Percentiles rank a stretch among this genome's conserved stretches.
Conservation (phyloP, 2,797 vertebrate genomes). For the Luscinia luscinia region DNA sequence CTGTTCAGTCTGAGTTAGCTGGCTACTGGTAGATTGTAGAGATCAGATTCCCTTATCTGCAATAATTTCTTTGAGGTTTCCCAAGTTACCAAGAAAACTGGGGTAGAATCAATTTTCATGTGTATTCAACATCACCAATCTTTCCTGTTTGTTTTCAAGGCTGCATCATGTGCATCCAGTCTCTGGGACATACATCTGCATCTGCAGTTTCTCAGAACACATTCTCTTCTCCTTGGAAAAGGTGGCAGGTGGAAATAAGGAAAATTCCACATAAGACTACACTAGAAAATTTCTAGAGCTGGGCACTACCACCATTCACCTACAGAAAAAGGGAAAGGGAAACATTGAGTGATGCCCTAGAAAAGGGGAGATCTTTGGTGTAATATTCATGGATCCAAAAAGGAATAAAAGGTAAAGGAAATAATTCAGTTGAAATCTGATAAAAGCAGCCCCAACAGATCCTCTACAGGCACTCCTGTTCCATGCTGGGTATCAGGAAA, state of each 20-base stretch:
- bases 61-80: not conserved
- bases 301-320: not conserved
- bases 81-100: not conserved
- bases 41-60: not conserved
- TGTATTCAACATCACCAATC: not conserved
- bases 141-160: not conserved
- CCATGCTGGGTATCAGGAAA: not conserved
- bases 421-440: not conserved
- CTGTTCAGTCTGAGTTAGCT: not conserved
- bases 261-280: not conserved
- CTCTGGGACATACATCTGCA: not conserved
- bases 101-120: not conserved
- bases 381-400: not conserved
- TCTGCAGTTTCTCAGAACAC: not conserved
- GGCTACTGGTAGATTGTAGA: not conserved
- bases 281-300: not conserved
- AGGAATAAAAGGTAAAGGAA: not conserved
- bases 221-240: not conserved
- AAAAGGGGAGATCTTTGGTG: not conserved
- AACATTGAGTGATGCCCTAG: rapidly evolving
- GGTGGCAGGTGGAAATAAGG: not conserved
- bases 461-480: not conserved
- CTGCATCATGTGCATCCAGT: not conserved
- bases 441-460: not conserved
- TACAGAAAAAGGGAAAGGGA: not conserved